These are phyloP conservation scores for Eupsilia transversa DNA, from an alignment of 2,888 invertebrate genomes.

Conservation along the genomic window DNA sequence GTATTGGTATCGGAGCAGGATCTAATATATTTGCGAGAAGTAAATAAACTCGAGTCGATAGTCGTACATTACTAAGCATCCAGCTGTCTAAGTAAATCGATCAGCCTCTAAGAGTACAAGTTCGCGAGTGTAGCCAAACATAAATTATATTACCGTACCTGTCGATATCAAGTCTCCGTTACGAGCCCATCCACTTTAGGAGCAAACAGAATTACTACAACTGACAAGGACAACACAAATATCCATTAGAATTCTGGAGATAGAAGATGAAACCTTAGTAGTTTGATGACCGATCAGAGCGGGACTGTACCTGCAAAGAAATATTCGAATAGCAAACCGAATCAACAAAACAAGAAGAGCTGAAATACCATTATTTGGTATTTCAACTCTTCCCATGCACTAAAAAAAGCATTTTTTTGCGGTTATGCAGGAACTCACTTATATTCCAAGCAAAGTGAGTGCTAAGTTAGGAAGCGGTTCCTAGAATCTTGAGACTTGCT, in stretches of 20 bases:
- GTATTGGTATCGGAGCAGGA: slow-evolving; percentile 13
- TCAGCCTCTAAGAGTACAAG: slow-evolving; percentile 64
- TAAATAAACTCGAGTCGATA: slow-evolving; percentile 40
- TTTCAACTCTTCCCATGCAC: no score
- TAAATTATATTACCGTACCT: slow-evolving; percentile 73
- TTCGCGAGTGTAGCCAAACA: slow-evolving; percentile 66
- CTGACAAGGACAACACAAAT: slow-evolving; percentile 60
- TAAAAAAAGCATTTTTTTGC: not conserved
- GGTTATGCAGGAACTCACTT: not conserved
- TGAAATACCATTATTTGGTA: no score
- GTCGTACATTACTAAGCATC: slow-evolving; percentile 52
- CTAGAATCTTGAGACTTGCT: not conserved
- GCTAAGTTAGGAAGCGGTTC: not conserved
- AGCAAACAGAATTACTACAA: slow-evolving; percentile 69
- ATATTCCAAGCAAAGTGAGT: not conserved
- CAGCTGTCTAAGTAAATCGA: slow-evolving; percentile 66
- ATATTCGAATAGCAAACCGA: not conserved
- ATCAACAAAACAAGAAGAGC: not conserved
- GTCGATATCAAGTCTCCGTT: slow-evolving; percentile 65
- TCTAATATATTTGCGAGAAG: slow-evolving; percentile 46
- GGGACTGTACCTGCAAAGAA: not conserved
- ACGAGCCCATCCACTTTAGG: slow-evolving; percentile 60
- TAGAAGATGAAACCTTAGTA: slow-evolving; percentile 17
- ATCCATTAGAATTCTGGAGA: slow-evolving; percentile 44
- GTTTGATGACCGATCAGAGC: slow-evolving; percentile 1